Evolutionary conservation across 2,113 vertebrate species (phyloP).

Genomic region (Rhea pennata): DNA sequence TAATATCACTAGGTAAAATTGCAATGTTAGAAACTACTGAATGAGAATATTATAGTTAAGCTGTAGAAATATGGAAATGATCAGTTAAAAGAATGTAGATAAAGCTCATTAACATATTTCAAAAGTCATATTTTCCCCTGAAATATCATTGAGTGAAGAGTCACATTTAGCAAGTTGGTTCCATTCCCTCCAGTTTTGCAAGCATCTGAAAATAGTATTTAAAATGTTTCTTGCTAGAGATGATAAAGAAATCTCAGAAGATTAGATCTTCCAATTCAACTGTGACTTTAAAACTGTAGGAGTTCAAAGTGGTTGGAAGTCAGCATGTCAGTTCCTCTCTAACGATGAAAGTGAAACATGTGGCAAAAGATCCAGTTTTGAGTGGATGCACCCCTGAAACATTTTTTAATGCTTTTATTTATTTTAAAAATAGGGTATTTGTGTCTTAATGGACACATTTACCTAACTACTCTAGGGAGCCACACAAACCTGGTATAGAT

Average conservation of each 20-base stretch:
- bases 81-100: conserved; percentile 3
- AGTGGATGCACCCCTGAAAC: background rate
- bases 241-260: background rate
- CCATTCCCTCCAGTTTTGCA: background rate
- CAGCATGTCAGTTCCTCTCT: background rate
- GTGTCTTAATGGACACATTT: background rate
- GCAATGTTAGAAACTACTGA: background rate
- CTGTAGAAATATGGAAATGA: conserved; percentile 12
- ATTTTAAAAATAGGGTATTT: background rate
- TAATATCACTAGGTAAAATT: background rate
- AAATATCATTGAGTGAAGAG: background rate
- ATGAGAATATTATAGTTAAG: background rate
- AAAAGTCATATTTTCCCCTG: background rate
- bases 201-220: background rate
- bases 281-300: background rate
- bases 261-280: background rate
- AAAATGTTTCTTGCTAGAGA: background rate
- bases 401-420: background rate
- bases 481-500: background rate
- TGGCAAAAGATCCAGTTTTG: background rate
- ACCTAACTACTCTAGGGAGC: background rate
- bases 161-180: background rate
- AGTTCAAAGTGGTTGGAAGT: background rate
- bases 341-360: background rate
- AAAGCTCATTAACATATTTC: background rate